A percentile compares a stretch with the other conserved stretches of the same genome.
These are phyloP conservation scores for Cheilosia urbana DNA, from an alignment of 2,888 invertebrate species.

Conservation along the genomic window DNA sequence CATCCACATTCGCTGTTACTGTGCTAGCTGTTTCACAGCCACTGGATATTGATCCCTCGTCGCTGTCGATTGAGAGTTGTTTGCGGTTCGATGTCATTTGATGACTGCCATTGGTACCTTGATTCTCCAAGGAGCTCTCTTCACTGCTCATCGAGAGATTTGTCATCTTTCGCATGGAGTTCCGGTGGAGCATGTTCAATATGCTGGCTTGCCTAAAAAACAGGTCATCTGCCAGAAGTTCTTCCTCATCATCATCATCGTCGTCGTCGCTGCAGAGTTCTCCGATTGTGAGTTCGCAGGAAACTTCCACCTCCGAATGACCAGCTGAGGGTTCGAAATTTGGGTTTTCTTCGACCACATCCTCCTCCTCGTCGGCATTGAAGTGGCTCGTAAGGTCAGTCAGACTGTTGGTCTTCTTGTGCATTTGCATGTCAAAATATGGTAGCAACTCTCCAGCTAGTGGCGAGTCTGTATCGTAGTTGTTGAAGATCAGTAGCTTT, in stretches of 20 bases:
- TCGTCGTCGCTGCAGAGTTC: conserved; percentile 80
- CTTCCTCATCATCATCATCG: conserved; percentile 81
- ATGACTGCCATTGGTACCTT: conserved; percentile 50
- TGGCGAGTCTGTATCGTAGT: conserved; percentile 80
- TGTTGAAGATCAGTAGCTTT: conserved; percentile 81
- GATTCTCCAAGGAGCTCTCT: conserved; percentile 79
- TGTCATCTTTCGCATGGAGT: conserved; percentile 81
- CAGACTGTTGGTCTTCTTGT: conserved; percentile 81
- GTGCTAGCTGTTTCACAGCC: conserved; percentile 93
- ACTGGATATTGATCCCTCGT: conserved; percentile 91
- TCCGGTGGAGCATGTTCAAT: conserved; percentile 82
- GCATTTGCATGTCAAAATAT: conserved; percentile 83
- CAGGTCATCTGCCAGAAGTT: conserved; percentile 81
- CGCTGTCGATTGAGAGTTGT: conserved; percentile 85
- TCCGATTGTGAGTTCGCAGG: conserved; percentile 44
- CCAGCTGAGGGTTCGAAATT: conserved; percentile 58
- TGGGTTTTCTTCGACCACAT: conserved; percentile 57
- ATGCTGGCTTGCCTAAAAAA: conserved; percentile 82
- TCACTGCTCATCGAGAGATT: conserved; percentile 79
- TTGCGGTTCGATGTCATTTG: conserved; percentile 64
- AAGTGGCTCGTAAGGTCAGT: conserved; percentile 78
- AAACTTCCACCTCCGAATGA: conserved; percentile 19
- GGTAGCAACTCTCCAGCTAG: conserved; percentile 82
- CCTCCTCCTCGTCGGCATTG: conserved; percentile 78
- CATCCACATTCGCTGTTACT: conserved; percentile 85